Conservation (phyloP, 2,113 vertebrate species). For the Lepisosteus osseus region DNA sequence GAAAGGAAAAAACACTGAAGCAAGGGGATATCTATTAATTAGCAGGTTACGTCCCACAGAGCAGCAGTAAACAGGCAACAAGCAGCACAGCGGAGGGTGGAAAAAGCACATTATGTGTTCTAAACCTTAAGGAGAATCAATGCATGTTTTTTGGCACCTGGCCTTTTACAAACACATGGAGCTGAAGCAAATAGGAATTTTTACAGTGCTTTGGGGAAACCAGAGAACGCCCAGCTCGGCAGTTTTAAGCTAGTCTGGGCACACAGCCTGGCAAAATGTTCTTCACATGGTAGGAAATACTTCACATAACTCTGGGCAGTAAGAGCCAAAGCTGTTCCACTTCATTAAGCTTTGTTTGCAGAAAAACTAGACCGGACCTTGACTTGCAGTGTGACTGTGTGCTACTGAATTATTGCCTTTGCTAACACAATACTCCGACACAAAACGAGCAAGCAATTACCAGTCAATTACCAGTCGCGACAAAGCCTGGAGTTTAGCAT, state of each 20-base stretch:
- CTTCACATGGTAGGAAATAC: slow-evolving; percentile 16
- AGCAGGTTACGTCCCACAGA: no score
- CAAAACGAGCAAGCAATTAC: no score
- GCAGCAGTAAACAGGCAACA: no score
- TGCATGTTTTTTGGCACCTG: slow-evolving; percentile 3
- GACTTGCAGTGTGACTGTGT: slow-evolving; percentile 39
- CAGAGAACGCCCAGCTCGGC: neutral
- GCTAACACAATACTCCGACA: no score
- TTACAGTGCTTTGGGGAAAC: slow-evolving; percentile 3
- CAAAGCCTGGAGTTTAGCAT: no score
- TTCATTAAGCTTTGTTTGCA: neutral
- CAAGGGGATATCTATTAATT: no score
- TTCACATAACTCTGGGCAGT: neutral
- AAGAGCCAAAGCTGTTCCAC: neutral
- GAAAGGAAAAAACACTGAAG: no score
- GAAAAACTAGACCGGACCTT: slow-evolving; percentile 13
- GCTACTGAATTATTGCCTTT: no score
- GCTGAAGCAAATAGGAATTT: neutral
- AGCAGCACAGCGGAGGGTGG: no score
- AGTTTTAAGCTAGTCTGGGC: neutral
- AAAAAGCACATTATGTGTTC: no score
- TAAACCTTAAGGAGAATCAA: no score
- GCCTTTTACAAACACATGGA: neutral
- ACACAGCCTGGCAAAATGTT: slow-evolving; percentile 2
- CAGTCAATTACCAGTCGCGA: no score